These are phyloP conservation scores for Enteromius fasciolatus DNA, from an alignment of 2,797 vertebrate species.

Conservation along the genomic window DNA sequence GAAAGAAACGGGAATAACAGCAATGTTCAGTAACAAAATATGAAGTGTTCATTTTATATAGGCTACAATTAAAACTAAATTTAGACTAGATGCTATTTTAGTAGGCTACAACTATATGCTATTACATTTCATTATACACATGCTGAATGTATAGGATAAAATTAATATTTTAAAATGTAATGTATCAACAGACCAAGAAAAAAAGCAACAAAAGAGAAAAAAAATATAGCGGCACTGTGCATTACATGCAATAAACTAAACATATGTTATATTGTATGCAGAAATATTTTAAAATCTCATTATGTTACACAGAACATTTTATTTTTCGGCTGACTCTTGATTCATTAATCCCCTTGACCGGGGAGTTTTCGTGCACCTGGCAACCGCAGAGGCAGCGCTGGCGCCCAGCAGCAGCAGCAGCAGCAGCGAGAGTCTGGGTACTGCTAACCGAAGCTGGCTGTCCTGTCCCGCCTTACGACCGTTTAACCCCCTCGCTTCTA, in stretches of 20 bases:
- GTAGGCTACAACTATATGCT: no score
- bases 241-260: neutral
- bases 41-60: no score
- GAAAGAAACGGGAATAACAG: neutral
- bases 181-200: neutral
- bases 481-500: constrained; percentile 35
- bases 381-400: neutral
- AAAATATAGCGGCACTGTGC: neutral
- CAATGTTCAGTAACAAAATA: neutral
- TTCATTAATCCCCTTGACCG: neutral
- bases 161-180: neutral
- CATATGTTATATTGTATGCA: neutral
- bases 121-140: neutral
- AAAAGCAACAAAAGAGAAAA: neutral
- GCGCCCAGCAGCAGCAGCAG: neutral
- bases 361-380: constrained; percentile 15
- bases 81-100: neutral
- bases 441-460: neutral
- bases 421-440: neutral
- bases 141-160: neutral
- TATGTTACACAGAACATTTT: neutral
- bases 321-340: neutral
- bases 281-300: neutral
- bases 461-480: constrained; percentile 13
- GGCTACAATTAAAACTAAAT: neutral